Base-by-base conservation (phyloP, 2,888 invertebrate species). In the Nowickia ferox region DNA sequence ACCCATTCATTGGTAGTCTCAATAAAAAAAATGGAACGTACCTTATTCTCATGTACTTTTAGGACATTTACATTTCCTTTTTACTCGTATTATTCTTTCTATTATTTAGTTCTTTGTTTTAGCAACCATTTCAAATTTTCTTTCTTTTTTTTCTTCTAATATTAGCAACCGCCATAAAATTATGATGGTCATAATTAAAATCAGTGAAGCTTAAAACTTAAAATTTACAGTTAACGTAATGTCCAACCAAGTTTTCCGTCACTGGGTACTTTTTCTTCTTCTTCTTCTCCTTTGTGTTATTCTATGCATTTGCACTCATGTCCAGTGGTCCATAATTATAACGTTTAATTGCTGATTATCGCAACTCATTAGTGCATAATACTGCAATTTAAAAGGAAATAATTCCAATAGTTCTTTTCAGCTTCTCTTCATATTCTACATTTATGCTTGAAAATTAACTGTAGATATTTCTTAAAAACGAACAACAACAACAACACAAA, bases 291-390 rank as follows among this genome's bases (percentile, higher is more conserved):
- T 19, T 13, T 11, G 40, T 6, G 4, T 55, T 15, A 2, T 15
- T 1, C 40, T 17, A 48, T 13, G 19, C 9, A 53, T 30, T 8
- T 10, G 9, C 22, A 59, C 38, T 72, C 57, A 38, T 68, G 44
- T 53, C 59, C 66, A 81, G 59, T 59, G 68, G 75, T 69, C 81
- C 75, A 81, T 81, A 75, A 77, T 71, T 77, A 77, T 59, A 66
- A 71, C 69, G 17, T 83, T 83, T 77, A 83, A 83, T 77, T 77
- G 65, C 76, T 83, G 22, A 83, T 77, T 83, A 83, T 77, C 71
- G 65, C 19, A 77, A 57, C 77, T 83, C 71, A 77, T 77, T 77
- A 77, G 65, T 57, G 57, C 19, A 71, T 22, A 9, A 68, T 15
- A 75, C 30, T 30, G 30, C 42, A 81, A 75, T 75, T 75, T 68